Base-by-base conservation (phyloP, 1,140 invertebrate genomes). In the Drosophila azteca region DNA sequence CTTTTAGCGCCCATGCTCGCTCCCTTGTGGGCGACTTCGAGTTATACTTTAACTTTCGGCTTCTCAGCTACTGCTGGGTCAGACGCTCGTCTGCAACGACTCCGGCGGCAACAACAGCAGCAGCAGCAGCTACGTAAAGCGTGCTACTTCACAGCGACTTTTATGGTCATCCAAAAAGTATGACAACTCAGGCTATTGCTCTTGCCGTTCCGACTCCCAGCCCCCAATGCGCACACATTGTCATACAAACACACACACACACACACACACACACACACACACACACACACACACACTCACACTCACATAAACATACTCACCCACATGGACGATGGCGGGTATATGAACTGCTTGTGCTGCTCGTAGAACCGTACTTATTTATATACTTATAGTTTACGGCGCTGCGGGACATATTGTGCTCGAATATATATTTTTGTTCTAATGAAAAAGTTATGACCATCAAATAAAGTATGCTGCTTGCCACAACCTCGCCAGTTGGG, bases 371-470 rank as follows among this genome's bases (percentile, higher is more conserved):
- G 72, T 79, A 88, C 83, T 88, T 89, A 88, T 88, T 88, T 88
- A 85, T 85, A 85, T 85, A 85, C 82, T 85, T 88, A 85, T 85
- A 85, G 83, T 85, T 88, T 88, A 88, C 79, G 71, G 83, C 83
- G 79, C 83, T 79, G 83, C 83, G 83, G 83, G 84, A 88, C 83
- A 88, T 89, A 88, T 83, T 88, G 75, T 88, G 64, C 83, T 88
- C 76, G 76, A 55, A 77, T 88, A 88, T 87, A 85, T 87, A 88
- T 88, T 88, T 88, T 88, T 88, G 83, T 88, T 88, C 83, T 88
- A 88, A 88, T 88, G 83, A 88, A 88, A 88, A 88, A 88, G 83
- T 88, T 88, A 88, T 88, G 83, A 83, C 84, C 84, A 88, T 88
- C 83, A 88, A 88, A 88, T 89, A 89, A 88, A 88, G 83, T 88